A percentile compares a stretch with the other conserved stretches of the same genome.
Evolutionary conservation across 1,140 invertebrate species (phyloP).

Genomic region (Octopus sinensis): DNA sequence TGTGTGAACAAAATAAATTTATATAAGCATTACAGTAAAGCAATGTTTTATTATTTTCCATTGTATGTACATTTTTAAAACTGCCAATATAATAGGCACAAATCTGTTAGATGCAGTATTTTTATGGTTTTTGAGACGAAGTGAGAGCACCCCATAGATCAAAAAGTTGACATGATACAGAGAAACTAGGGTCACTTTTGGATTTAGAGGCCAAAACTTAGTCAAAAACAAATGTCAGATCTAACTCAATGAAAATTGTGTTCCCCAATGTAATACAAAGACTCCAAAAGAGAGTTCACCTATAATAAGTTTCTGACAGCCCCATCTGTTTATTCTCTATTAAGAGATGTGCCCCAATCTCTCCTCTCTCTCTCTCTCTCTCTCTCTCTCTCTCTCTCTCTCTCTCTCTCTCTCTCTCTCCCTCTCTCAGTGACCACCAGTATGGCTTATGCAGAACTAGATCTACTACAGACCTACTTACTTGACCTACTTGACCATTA

Average conservation of each 20-base stretch:
- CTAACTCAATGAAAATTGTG: neutral
- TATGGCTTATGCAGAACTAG: too few species aligned
- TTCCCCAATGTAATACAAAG: neutral
- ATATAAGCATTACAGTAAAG: neutral
- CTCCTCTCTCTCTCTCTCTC: too few species aligned
- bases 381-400: too few species aligned
- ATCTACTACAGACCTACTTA: too few species aligned
- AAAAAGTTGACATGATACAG: neutral
- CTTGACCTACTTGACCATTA: too few species aligned
- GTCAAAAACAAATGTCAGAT: neutral
- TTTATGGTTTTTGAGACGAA: neutral
- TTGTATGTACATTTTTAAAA: neutral
- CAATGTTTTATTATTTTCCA: neutral
- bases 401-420: too few species aligned
- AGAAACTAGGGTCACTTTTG: neutral
- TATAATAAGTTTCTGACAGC: too few species aligned
- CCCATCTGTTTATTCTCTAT: too few species aligned
- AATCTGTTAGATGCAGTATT: neutral
- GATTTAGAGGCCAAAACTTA: neutral
- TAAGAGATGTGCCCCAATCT: too few species aligned
- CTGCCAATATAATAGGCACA: neutral
- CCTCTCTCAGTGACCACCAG: too few species aligned
- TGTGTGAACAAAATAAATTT: neutral
- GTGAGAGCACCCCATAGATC: too few species aligned
- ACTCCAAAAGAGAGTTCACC: too few species aligned